Conservation (phyloP, 1,140 invertebrate species). For the Conopomorpha cramerella region DNA sequence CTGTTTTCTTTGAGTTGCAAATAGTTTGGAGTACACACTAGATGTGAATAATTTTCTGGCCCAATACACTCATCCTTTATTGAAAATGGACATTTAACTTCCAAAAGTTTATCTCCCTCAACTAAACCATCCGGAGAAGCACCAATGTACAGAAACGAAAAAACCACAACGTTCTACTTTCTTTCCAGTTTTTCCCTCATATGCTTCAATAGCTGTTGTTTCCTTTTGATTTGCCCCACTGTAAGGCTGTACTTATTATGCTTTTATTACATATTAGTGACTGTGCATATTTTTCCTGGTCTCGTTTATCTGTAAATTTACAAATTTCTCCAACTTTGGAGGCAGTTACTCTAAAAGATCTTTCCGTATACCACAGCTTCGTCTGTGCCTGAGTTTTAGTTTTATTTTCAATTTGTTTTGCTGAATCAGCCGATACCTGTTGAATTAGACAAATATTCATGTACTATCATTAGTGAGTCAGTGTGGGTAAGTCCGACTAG, state of each 20-base stretch:
- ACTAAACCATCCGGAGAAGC: not conserved
- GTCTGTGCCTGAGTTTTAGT: not conserved
- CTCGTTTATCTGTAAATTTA: not conserved
- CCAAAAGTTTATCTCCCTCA: not conserved
- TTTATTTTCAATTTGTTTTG: not conserved
- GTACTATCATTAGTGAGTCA: too few relatives aligned
- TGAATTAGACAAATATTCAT: not conserved
- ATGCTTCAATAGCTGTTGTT: not conserved
- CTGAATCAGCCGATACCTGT: not conserved
- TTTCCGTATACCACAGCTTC: not conserved
- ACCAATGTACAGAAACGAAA: not conserved
- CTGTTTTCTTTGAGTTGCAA: not conserved
- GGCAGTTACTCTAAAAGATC: not conserved
- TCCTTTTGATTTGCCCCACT: not conserved
- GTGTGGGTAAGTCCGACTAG: too few relatives aligned
- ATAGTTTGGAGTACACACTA: not conserved
- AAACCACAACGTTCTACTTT: not conserved
- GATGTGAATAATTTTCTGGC: not conserved
- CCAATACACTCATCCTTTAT: not conserved
- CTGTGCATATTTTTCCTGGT: not conserved
- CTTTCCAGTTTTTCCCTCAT: not conserved
- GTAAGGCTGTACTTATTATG: not conserved
- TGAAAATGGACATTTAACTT: not conserved
- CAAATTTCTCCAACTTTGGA: not conserved
- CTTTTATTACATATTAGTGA: not conserved